Base-by-base conservation (phyloP, 1,140 invertebrate genomes). In the Apis dorsata region DNA sequence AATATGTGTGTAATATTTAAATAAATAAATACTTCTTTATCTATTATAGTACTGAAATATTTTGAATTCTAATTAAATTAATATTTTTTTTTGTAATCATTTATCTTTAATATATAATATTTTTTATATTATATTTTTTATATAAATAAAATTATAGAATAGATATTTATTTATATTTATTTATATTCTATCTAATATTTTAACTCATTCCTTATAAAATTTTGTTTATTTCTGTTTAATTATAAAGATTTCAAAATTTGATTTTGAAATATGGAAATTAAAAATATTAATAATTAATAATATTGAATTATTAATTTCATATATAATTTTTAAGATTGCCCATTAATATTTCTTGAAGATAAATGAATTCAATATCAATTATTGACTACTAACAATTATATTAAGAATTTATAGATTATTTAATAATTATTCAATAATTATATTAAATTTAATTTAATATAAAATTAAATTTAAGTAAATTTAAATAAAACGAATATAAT, bases 1-100 rank as follows among this genome's bases (percentile, higher is more conserved):
- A 44, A 0, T 44, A 44, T 44, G 72, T 51, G 73, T 81, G 49
- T 59, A 76, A 81, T 19, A 59, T 76, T 76, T 72, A 21, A 44
- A 57, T 62, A 24, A 81, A 81, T 81, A 81, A 81, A 81, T 76
- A 68, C 53, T 81, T 59, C 55, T 81, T 81, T 44, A 44, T 81
- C 8, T 7, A 75, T 76, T 66, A 81, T 7, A 75, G 69, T 57
- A 81, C 60, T 51, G 19, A 55, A 59, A 34, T 19, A 72, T 28
- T 60, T 44, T n/a, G 19, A 76, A 57, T 76, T 69, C 24, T 60
- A 77, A 19, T 24, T 24, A 57, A 60, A 49, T 71, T 49, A 63
- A 53, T 17, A 28, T 66, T 65, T 55, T 62, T 34, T 59, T 17
- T 74, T 9, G 44, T 24, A 9, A 11, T 53, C 59, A 51, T 79